These are phyloP conservation scores for Cercopithecus mona DNA, from an alignment of 2,113 vertebrate species.

Conservation along the genomic window DNA sequence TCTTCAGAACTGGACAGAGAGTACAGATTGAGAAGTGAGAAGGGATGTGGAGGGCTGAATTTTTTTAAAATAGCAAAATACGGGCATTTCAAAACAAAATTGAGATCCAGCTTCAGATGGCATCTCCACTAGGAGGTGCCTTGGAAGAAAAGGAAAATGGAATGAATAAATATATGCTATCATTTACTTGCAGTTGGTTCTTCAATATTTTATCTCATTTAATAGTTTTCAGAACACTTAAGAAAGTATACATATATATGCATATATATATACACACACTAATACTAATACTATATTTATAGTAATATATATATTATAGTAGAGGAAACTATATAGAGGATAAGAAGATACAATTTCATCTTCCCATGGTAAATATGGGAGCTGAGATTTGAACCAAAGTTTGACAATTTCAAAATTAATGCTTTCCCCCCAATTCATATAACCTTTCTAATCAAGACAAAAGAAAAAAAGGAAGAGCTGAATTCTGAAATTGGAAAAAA, in stretches of 20 bases:
- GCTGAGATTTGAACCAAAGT: background rate
- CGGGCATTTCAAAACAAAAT: background rate
- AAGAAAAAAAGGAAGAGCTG: background rate
- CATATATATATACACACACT: no score
- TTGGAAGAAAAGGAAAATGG: background rate
- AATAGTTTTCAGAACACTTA: background rate
- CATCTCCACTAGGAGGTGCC: background rate
- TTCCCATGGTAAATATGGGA: background rate
- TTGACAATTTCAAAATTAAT: background rate
- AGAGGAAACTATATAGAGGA: background rate
- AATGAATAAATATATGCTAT: background rate
- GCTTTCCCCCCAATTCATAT: background rate
- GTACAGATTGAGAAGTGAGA: background rate
- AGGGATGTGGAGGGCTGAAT: background rate
- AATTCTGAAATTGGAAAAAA: background rate
- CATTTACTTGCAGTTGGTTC: background rate
- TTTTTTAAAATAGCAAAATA: background rate
- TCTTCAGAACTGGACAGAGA: background rate
- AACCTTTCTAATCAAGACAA: background rate
- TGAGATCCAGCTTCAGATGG: background rate
- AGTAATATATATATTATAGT: no score
- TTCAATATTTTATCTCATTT: background rate
- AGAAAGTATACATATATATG: no score
- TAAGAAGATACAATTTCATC: background rate
- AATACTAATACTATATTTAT: no score